Evolutionary conservation across 2,888 invertebrate genomes (phyloP), one percentile per base, ranked within the genome.

Genomic region (Nemurella pictetii): DNA sequence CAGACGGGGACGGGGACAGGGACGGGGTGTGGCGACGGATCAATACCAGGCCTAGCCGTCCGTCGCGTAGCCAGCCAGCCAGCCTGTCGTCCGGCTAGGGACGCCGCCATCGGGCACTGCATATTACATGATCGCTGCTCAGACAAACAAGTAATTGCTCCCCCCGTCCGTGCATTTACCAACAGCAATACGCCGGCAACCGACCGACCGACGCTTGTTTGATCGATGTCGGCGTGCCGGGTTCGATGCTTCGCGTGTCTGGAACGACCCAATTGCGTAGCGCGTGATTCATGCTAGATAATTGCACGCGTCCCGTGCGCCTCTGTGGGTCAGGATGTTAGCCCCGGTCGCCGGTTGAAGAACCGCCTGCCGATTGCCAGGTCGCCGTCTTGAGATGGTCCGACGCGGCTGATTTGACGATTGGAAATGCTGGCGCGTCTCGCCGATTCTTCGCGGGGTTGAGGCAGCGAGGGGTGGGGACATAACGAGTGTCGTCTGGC

Each of bases 21-120:
- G 78, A 2, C n/a, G 78, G 78, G 78, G 78, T 78, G 78, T 78
- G 78, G 78, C 78, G 78, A n/a, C 30, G 30, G 78, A 78, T 78
- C 78, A 78, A 78, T 78, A 78, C 78, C 9, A 29, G 30, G 28
- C 75, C 26, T 75, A 75, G 26, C 28, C n/a, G 25, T 0, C 7
- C 75, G 28, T n/a, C n/a, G 75, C 26, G 25, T 75, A 26, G n/a
- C n/a, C n/a, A n/a, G n/a, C n/a, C n/a, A n/a, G 55, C 55, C 55
- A 3, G 32, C 32, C 32, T 9, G 32, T 9, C 32, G 32, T 9
- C 4, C 32, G 4, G 32, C 3, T 9, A 32, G 4, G 4, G 32
- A 32, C 20, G 12, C 55, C 20, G 55, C 9, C 55, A 55, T 20
- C 9, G n/a, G 55, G 2, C 55, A 55, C 20, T 55, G 55, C 55